phyloP scores from a whole-genome alignment of 1,140 invertebrate genomes.

The Zophobas morio region DNA sequence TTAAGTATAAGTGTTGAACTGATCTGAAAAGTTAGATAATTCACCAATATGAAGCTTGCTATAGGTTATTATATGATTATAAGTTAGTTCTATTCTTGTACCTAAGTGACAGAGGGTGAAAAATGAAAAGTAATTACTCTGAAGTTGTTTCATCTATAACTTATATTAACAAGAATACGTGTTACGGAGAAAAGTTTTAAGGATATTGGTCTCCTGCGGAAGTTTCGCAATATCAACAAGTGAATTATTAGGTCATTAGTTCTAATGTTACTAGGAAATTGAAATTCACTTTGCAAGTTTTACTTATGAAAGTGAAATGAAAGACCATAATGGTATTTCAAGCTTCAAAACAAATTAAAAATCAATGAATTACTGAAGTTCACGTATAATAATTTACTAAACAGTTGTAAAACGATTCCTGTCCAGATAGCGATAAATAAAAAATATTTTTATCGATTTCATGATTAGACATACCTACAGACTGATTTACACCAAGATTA shows the following conservation, averaged over 20 bases:
- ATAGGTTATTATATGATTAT: too few species aligned
- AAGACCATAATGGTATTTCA: neutral
- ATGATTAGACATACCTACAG: too few species aligned
- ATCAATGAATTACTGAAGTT: too few species aligned
- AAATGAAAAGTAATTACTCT: neutral
- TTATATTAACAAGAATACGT: neutral
- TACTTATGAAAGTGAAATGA: neutral
- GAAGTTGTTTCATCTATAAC: neutral
- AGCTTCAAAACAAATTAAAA: neutral
- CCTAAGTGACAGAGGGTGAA: neutral
- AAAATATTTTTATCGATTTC: too few species aligned
- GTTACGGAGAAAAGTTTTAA: neutral
- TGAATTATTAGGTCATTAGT: conserved; percentile 9
- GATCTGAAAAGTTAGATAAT: too few species aligned
- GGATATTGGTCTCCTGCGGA: neutral
- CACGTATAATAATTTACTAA: too few species aligned
- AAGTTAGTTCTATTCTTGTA: too few species aligned
- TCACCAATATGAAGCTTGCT: too few species aligned
- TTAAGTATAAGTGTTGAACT: too few species aligned
- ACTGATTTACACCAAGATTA: too few species aligned
- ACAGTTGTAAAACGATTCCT: too few species aligned
- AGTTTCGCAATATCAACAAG: neutral
- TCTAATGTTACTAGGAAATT: neutral
- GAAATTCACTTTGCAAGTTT: neutral
- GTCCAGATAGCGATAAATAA: too few species aligned